Evolutionary conservation across 2,888 invertebrate genomes (phyloP).

Genomic region (Endomychus coccineus): DNA sequence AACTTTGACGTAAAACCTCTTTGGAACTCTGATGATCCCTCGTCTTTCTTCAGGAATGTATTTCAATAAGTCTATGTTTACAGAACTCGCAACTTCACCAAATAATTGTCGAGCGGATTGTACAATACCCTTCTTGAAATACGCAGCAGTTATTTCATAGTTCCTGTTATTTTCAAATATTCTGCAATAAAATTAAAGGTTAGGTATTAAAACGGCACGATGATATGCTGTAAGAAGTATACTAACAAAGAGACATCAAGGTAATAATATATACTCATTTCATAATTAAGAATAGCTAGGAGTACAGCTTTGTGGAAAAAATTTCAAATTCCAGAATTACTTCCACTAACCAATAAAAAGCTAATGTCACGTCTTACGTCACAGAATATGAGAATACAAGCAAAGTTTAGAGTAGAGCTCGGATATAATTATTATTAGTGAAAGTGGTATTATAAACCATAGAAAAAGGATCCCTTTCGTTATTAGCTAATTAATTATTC

Average conservation of each 20-base stretch:
- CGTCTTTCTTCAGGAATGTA: constrained; percentile 44
- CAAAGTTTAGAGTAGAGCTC: too few relatives aligned
- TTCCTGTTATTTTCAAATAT: constrained; percentile 40
- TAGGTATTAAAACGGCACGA: constrained; percentile 6
- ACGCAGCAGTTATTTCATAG: constrained; percentile 44
- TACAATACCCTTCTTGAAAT: constrained; percentile 52
- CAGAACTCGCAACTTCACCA: constrained; percentile 51
- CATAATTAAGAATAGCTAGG: too few relatives aligned
- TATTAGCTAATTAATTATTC: too few relatives aligned
- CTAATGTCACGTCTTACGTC: too few relatives aligned
- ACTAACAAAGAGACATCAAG: constrained; percentile 53
- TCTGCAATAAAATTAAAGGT: constrained; percentile 13
- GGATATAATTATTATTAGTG: too few relatives aligned
- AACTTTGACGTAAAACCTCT: constrained; percentile 49
- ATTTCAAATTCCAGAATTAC: too few relatives aligned
- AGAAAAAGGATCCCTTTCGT: too few relatives aligned
- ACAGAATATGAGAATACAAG: too few relatives aligned
- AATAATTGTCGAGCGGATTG: constrained; percentile 48
- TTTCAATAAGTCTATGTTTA: constrained; percentile 52
- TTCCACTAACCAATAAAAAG: too few relatives aligned
- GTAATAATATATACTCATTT: constrained; percentile 45
- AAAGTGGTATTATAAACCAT: too few relatives aligned
- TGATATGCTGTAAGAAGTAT: constrained; percentile 14
- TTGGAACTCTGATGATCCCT: constrained; percentile 51
- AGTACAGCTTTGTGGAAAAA: too few relatives aligned